These are phyloP conservation scores for Rhynchopsitta pachyrhyncha DNA, from an alignment of 2,113 vertebrate species.

Conservation along the genomic window DNA sequence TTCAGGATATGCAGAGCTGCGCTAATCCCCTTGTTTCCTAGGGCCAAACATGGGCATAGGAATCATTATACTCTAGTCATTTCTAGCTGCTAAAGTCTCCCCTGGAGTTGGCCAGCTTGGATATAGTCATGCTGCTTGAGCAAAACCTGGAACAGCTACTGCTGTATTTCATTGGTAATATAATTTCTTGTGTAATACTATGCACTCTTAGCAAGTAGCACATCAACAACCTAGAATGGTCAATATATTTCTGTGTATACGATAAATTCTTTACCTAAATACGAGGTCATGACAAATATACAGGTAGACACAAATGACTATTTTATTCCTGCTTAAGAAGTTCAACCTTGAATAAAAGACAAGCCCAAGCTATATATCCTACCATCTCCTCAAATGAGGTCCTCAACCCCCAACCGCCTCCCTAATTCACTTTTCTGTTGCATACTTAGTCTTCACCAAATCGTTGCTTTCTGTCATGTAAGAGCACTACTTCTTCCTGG, in stretches of 20 bases:
- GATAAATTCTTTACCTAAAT: neutral
- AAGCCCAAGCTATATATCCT: neutral
- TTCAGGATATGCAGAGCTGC: neutral
- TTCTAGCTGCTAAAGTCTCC: slow-evolving; percentile 1
- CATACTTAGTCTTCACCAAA: neutral
- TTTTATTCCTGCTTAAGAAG: neutral
- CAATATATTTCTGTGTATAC: neutral
- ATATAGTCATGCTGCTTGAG: neutral
- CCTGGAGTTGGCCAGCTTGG: neutral
- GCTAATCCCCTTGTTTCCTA: neutral
- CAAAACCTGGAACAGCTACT: neutral
- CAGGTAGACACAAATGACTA: neutral
- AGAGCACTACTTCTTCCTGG: neutral
- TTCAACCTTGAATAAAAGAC: neutral
- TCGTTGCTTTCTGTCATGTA: neutral
- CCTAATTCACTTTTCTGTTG: neutral
- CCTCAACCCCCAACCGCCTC: neutral
- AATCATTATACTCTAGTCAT: neutral
- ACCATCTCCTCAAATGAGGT: neutral
- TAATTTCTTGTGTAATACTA: neutral
- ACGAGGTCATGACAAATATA: neutral
- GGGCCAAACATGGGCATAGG: neutral
- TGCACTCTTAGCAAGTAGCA: neutral
- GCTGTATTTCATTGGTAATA: neutral
- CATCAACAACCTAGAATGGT: neutral